Evolutionary conservation across 2,113 vertebrate genomes (phyloP), one percentile per base, ranked within the genome.

Genomic region (Megaptera novaeangliae): DNA sequence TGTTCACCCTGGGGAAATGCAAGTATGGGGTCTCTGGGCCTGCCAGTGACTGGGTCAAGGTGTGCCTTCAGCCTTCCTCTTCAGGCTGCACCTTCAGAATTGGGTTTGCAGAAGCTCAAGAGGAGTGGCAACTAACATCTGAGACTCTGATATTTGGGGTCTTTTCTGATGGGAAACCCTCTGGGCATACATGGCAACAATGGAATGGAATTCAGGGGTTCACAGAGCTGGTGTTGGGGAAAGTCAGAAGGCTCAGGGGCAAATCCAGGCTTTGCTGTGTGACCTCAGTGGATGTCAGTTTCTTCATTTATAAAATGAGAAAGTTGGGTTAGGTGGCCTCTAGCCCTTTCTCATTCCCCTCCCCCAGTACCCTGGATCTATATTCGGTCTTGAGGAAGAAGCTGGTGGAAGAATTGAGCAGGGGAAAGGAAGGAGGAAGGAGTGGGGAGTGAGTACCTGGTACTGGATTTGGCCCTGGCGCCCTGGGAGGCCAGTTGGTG

Each of bases 241-340:
- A 27, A 95, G 39, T 74, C 57, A 75, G 80, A 69, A 68, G 17
- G 64, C 44, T 25, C 49, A 78, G 39, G 39, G 64, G 36, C 39
- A 88, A 91, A 91, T 74, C 6, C n/a, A 61, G 64, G 36, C 34
- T 77, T 93, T 66, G 59, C 29, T 64, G 84, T 80, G 77, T 81
- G n/a, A 72, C n/a, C 55, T 93, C 82, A 81, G 75, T 13, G 23
- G 34, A 9, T 87, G 46, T 36, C 39, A 80, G 36, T 69, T 81
- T 96, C 46, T 89, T 95, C 13, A 31, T 68, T 75, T 55, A 85
- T 77, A 72, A 93, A 91, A 87, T n/a, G 29, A 95, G 21, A 57
- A 89, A 46, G 11, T 17, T 59, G n/a, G 11, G 25, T 81, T 64
- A 74, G 61, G 18, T 91, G 44, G 21, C 66, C 49, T 63, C 39